Evolutionary conservation across 2,888 invertebrate genomes (phyloP), one percentile per base, ranked within the genome.

Genomic region (Andrena dorsata): DNA sequence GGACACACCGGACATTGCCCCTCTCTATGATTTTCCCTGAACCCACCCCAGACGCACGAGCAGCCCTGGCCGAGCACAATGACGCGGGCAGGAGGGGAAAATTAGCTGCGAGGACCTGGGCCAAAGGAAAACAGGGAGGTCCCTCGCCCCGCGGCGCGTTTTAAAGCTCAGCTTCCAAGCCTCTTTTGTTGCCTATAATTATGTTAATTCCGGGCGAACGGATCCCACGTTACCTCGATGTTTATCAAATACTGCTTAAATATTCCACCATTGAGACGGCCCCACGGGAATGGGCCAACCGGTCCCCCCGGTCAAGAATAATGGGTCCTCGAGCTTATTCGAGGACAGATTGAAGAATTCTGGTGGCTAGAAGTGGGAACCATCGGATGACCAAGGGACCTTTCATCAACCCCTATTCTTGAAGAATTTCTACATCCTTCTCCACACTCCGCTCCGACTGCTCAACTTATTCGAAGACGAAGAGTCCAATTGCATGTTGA

Each of bases 1-100:
- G 70, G 56, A 79, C 56, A 80, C 64, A 30, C 78, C 73, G 83
- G 75, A 77, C 84, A 77, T 76, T 61, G 68, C 61, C 56, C 53
- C 83, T 63, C 80, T 74, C 75, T 41, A 66, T 66, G 85, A 85
- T 87, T 87, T 87, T 73, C 66, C 82, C 41, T 28, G 61, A 47
- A 60, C 68, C 86, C 65, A 20, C 58, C 20, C 72, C 51, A 49
- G 56, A 65, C 61, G 56, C 3, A 60, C 76, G 30, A 56, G 58
- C 61, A 56, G 53, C 60, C 69, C 56, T 26, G 74, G 60, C 53
- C 32, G 20, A 47, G 30, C 76, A 86, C 84, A 79, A 86, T 78
- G 56, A 60, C 66, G 47, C 13, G 32, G 51, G 5, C n/a, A 7
- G 20, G 28, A 58, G 71, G 74, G 77, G 81, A 77, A 86, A 84